Conservation (phyloP, 1,140 invertebrate species). For the Drosophila bocqueti region DNA sequence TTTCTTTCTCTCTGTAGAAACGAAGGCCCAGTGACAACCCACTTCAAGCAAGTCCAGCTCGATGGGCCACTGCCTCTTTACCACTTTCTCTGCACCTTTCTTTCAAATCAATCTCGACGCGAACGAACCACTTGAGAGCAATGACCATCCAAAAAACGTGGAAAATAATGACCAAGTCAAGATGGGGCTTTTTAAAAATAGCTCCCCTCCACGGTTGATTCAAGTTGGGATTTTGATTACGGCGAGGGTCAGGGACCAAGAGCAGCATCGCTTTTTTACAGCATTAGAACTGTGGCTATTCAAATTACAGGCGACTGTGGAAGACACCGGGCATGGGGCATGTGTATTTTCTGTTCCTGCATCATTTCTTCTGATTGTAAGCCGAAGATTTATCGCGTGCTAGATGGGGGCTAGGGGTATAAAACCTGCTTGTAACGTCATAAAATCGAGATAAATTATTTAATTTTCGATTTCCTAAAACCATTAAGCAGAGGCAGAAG, state of each 20-base stretch:
- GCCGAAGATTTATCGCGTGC: slow-evolving; percentile 74
- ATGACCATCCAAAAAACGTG: slow-evolving; percentile 60
- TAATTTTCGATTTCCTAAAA: slow-evolving; percentile 84
- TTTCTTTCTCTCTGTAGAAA: slow-evolving; percentile 11
- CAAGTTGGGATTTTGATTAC: slow-evolving; percentile 53
- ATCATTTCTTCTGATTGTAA: slow-evolving; percentile 69
- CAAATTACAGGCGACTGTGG: slow-evolving; percentile 59
- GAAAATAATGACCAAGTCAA: slow-evolving; percentile 49
- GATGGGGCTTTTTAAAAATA: slow-evolving; percentile 57
- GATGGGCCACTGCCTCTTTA: slow-evolving; percentile 45
- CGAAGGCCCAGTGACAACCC: slow-evolving; percentile 63
- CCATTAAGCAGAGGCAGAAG: slow-evolving; percentile 74
- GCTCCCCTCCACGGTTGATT: slow-evolving; percentile 44
- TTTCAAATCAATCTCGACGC: slow-evolving; percentile 51
- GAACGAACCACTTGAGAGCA: slow-evolving; percentile 65
- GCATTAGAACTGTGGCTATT: slow-evolving; percentile 66
- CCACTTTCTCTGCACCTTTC: slow-evolving; percentile 77
- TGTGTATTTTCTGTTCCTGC: slow-evolving; percentile 41
- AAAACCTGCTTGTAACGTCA: slow-evolving; percentile 80
- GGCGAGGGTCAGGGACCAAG: slow-evolving; percentile 39
- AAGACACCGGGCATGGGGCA: slow-evolving; percentile 42
- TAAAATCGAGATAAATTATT: slow-evolving; percentile 83
- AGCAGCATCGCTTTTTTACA: slow-evolving; percentile 46
- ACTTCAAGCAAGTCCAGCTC: slow-evolving; percentile 51
- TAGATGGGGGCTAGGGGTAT: slow-evolving; percentile 35